phyloP scores from a whole-genome alignment of 2,888 invertebrate genomes.

The Anoncus sp. region DNA sequence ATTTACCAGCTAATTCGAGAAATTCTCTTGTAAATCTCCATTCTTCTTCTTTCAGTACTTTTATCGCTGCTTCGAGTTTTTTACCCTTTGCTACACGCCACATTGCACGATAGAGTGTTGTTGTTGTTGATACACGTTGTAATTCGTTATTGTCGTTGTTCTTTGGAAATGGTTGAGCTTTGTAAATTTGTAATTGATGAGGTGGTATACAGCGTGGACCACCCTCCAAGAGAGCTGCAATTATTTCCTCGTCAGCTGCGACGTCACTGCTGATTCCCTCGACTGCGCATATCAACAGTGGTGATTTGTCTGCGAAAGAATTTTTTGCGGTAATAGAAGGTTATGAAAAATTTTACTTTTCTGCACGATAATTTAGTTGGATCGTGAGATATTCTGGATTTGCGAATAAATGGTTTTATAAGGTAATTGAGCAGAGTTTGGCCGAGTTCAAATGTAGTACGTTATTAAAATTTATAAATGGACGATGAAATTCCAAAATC shows the following conservation, averaged over 20 bases:
- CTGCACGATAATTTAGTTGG: too few relatives aligned
- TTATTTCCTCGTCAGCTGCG: slow-evolving; percentile 84
- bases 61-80: slow-evolving; percentile 92
- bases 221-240: slow-evolving; percentile 81
- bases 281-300: slow-evolving; percentile 87
- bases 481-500: too few relatives aligned
- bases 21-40: slow-evolving; percentile 87
- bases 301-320: slow-evolving; percentile 88
- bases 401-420: too few relatives aligned
- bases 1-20: slow-evolving; percentile 90
- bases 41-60: slow-evolving; percentile 89
- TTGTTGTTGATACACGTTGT: slow-evolving; percentile 66
- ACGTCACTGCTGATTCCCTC: slow-evolving; percentile 86
- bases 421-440: too few relatives aligned
- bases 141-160: slow-evolving; percentile 68
- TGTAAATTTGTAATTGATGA: slow-evolving; percentile 88
- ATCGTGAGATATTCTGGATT: too few relatives aligned
- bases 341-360: too few relatives aligned
- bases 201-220: slow-evolving; percentile 88
- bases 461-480: too few relatives aligned
- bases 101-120: slow-evolving; percentile 87
- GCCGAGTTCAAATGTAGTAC: too few relatives aligned
- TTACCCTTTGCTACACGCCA: slow-evolving; percentile 91
- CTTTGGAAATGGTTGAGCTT: slow-evolving; percentile 84
- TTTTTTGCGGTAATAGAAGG: too few relatives aligned